Evolutionary conservation across 2,113 vertebrate species (phyloP), one percentile per base, ranked within the genome.

Genomic region (Patagioenas fasciata): DNA sequence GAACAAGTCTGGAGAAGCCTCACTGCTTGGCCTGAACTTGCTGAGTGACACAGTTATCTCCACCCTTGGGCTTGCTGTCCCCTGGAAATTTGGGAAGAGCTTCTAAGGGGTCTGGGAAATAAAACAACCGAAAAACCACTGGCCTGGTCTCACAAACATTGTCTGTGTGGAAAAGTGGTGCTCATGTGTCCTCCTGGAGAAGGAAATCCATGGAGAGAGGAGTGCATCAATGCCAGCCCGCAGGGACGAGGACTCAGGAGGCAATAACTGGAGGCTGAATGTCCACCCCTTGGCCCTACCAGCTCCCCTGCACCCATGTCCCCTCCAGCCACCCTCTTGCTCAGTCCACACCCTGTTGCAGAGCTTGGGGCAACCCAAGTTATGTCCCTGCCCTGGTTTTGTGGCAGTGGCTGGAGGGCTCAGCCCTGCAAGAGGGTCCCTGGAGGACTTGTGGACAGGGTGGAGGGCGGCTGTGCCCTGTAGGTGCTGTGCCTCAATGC

Each of bases 1-100:
- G 3, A 78, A 88, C 75, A 96, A 92, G 91, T 88, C 89, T 95
- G 48, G 80, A 93, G 77, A 92, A 92, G 80, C 57, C 61, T 80
- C 31, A 0, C 31, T 54, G 23, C 82, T 29, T 70, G 47, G 64
- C 17, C 72, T 17, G 32, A 85, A 26, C 0, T 0, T 29, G 13
- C 34, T 38, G 44, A 66, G 29, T 3, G 2, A 29, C 1, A 7
- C 51, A 80, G 64, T 73, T 79, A 47, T 80, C n/a, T 80, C 69
- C 42, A 88, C 11, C 16, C 15, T 1, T 2, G 13, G 90, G 62
- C 25, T 69, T 88, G 47, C 28, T 8, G 3, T 80, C 17, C 60
- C 0, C 0, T 58, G 28, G 54, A 90, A 92, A 92, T 82, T 18
- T 70, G 23, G n/a, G 26, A 70, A 51, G 25, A 73, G 9, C n/a